Base-by-base conservation (phyloP, 2,888 invertebrate genomes). In the Rotaria socialis region DNA sequence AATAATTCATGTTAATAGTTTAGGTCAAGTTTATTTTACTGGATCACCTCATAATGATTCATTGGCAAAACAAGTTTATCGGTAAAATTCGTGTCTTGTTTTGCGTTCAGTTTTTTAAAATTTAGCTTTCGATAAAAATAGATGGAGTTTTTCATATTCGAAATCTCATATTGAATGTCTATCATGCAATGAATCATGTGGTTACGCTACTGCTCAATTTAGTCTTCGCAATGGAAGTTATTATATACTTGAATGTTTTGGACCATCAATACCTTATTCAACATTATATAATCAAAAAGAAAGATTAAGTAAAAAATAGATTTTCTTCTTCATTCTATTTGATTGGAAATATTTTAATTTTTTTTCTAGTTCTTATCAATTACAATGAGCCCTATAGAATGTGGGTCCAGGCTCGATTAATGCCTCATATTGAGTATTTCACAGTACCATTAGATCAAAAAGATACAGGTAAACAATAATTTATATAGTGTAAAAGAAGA, bases 221-320 rank as follows among this genome's bases (percentile, higher is more conserved):
- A 80, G 80, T 80, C 43, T 47, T n/a, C n/a, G n/a, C 24, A 80
- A 80, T 11, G 80, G 80, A 11, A 47, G n/a, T 47, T 80, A 80
- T 80, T 47, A 47, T 80, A 80, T 80, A 47, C 19, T 80, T 24
- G 80, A 80, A 80, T 80, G 80, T 47, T 47, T 80, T n/a, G 80
- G 80, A 47, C 80, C 80, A 80, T 43, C 43, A 11, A 80, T 80
- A n/a, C 80, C 80, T n/a, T 80, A 80, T 80, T 80, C 80, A 11
- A 47, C 3, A 80, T 47, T 80, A 80, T 47, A 47, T 22, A 80
- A 80, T 47, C 80, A 5, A n/a, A 47, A 8, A 1, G 80, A 47
- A 4, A 47, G 11, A n/a, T 24, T 80, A 4, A 14, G 80, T 80
- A 47, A 47, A 43, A 43, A 43, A 75, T 22, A 47, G 22, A 6